A percentile compares a stretch with the other conserved stretches of the same genome.
These are phyloP conservation scores for Apodemia hepburni DNA, from an alignment of 2,888 invertebrate genomes.

Conservation along the genomic window DNA sequence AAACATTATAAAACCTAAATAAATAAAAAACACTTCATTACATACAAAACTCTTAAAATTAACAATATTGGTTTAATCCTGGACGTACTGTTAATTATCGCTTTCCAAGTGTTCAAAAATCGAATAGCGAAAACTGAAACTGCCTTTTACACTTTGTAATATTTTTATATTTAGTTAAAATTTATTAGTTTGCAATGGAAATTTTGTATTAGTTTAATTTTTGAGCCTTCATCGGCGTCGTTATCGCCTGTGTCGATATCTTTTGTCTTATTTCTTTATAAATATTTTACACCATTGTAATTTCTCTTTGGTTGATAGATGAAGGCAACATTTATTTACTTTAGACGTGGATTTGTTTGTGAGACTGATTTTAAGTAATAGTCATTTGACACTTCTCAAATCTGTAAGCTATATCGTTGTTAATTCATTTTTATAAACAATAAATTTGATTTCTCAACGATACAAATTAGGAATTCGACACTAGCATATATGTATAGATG, in stretches of 20 bases:
- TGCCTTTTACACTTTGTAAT: background rate
- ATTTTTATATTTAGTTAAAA: slow-evolving; percentile 53
- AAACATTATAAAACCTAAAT: too few relatives aligned
- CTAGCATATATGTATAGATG: slow-evolving; percentile 42
- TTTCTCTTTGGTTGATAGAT: background rate
- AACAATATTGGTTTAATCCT: background rate
- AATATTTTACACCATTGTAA: background rate
- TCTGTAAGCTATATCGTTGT: slow-evolving; percentile 18
- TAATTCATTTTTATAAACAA: slow-evolving; percentile 1
- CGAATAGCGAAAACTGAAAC: background rate
- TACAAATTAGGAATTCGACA: slow-evolving; percentile 16
- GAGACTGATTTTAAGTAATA: slow-evolving; percentile 78
- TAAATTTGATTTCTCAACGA: background rate
- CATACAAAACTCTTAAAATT: background rate
- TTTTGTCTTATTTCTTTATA: background rate
- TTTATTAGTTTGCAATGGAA: slow-evolving; percentile 47
- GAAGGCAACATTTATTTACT: slow-evolving; percentile 9
- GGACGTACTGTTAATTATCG: slow-evolving; percentile 1
- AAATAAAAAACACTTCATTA: too few relatives aligned
- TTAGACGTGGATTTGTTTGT: slow-evolving; percentile 48
- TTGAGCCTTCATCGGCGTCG: background rate
- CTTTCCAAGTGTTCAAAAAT: slow-evolving; percentile 16
- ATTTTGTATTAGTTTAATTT: background rate
- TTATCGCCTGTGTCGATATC: slow-evolving; percentile 2
- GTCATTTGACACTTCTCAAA: slow-evolving; percentile 38